These are phyloP conservation scores for Ormyrus labotus DNA, from an alignment of 2,888 invertebrate genomes.

Conservation along the genomic window DNA sequence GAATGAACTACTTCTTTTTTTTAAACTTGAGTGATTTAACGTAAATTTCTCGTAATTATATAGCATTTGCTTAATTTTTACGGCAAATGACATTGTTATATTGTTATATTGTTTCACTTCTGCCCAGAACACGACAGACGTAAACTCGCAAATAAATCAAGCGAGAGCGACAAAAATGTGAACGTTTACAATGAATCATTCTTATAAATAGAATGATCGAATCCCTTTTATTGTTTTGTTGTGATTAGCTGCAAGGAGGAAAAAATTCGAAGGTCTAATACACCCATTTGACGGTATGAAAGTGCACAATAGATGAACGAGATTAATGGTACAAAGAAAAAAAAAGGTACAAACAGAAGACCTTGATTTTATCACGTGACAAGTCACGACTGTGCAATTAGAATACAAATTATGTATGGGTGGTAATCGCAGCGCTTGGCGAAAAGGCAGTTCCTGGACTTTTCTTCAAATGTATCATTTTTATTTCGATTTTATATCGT, in stretches of 20 bases:
- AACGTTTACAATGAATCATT: constrained; percentile 49
- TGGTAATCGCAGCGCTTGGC: constrained; percentile 34
- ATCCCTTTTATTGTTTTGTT: constrained; percentile 54
- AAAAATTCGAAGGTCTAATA: constrained; percentile 53
- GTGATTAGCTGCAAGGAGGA: constrained; percentile 24
- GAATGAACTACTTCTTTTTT: too few relatives aligned
- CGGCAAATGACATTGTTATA: constrained; percentile 14
- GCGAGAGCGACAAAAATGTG: constrained; percentile 15
- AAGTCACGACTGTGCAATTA: constrained; percentile 57
- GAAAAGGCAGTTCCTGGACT: constrained; percentile 18
- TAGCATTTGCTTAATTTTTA: too few relatives aligned
- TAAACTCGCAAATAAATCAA: constrained; percentile 52
- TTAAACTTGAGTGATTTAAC: too few relatives aligned
- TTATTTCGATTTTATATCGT: constrained; percentile 27
- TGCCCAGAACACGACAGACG: constrained; percentile 14
- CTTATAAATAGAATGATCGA: constrained; percentile 54
- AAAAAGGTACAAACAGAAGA: constrained; percentile 48
- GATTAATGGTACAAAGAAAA: constrained; percentile 35
- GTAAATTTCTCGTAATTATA: too few relatives aligned
- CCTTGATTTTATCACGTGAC: constrained; percentile 58
- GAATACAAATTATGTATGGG: constrained; percentile 53
- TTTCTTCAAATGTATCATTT: constrained; percentile 36
- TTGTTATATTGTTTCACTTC: constrained; percentile 32
- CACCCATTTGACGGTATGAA: constrained; percentile 53
- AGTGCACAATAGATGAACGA: constrained; percentile 49